A percentile compares a stretch with the other conserved stretches of the same genome.
These are phyloP conservation scores for Oxyruncus cristatus DNA, from an alignment of 2,113 vertebrate genomes.

Conservation along the genomic window DNA sequence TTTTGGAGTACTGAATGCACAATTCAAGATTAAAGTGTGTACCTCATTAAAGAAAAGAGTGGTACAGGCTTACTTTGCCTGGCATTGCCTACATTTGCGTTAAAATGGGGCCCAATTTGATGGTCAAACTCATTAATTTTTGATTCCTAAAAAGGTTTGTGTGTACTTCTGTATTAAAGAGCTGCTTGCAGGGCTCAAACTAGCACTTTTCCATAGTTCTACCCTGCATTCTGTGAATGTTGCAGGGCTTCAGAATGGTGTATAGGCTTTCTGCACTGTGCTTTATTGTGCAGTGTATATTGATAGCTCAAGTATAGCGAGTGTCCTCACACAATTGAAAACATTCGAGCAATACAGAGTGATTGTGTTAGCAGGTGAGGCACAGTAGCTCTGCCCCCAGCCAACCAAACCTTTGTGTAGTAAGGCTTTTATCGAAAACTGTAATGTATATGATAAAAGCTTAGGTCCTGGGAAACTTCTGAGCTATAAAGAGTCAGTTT, in stretches of 20 bases:
- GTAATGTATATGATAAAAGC: constrained; percentile 1
- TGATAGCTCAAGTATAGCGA: constrained; percentile 24
- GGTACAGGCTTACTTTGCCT: not conserved
- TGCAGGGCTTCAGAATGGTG: constrained; percentile 8
- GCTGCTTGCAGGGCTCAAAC: not conserved
- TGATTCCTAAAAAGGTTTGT: constrained; percentile 2
- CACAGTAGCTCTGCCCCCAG: not conserved
- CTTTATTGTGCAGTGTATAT: constrained; percentile 44
- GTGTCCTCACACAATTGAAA: constrained; percentile 61
- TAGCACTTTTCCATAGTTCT: constrained; percentile 13
- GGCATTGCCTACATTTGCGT: not conserved
- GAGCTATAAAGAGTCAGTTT: not conserved
- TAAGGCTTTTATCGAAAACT: not conserved
- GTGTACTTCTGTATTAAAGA: not conserved
- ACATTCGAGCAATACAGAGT: constrained; percentile 41
- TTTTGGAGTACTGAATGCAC: not conserved
- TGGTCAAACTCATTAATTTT: not conserved
- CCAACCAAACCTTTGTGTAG: not conserved
- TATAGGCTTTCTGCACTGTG: constrained; percentile 50
- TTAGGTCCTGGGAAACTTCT: not conserved
- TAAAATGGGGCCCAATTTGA: not conserved
- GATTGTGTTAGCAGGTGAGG: constrained; percentile 54
- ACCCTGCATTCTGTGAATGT: not conserved
- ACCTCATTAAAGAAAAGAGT: not conserved
- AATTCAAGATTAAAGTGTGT: not conserved